Percentiles rank a stretch among this genome's conserved stretches.
Evolutionary conservation across 2,113 vertebrate species (phyloP).

Genomic region (Indri indri): DNA sequence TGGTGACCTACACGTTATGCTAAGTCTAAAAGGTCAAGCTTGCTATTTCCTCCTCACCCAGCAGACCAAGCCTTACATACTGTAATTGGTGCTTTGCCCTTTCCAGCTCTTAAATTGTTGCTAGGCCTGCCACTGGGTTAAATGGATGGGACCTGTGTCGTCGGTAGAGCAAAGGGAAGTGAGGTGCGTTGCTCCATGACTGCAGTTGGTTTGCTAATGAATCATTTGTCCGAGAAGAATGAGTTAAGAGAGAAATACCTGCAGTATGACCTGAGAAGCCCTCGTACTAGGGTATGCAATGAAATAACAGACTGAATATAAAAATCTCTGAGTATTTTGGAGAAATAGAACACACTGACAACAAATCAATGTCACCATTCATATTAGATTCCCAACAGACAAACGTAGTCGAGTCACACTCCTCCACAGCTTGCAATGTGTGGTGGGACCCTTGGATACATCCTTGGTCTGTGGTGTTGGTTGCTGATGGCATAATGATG

Average conservation of each 20-base stretch:
- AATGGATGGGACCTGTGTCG: not conserved
- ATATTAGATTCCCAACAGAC: not conserved
- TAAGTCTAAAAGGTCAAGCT: slow-evolving; percentile 59
- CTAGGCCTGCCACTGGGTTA: slow-evolving; percentile 3
- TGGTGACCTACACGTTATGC: slow-evolving; percentile 38
- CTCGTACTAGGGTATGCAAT: not conserved
- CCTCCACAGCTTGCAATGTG: not conserved
- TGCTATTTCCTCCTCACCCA: slow-evolving; percentile 32
- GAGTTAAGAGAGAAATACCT: not conserved
- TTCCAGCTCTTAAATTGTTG: slow-evolving; percentile 29
- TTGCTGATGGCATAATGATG: not conserved
- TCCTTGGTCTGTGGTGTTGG: not conserved
- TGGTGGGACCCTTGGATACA: accelerated
- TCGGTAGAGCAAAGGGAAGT: not conserved
- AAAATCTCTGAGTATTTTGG: not conserved
- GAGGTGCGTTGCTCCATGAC: not conserved
- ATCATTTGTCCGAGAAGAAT: slow-evolving; percentile 26
- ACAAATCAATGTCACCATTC: not conserved
- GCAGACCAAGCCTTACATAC: not conserved
- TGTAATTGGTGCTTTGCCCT: slow-evolving; percentile 60
- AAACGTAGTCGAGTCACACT: too few relatives aligned
- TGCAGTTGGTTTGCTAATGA: not conserved
- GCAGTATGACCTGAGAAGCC: not conserved
- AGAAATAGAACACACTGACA: not conserved
- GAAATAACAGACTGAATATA: not conserved